Conservation (phyloP, 1,140 invertebrate genomes). For the Periplaneta americana region DNA sequence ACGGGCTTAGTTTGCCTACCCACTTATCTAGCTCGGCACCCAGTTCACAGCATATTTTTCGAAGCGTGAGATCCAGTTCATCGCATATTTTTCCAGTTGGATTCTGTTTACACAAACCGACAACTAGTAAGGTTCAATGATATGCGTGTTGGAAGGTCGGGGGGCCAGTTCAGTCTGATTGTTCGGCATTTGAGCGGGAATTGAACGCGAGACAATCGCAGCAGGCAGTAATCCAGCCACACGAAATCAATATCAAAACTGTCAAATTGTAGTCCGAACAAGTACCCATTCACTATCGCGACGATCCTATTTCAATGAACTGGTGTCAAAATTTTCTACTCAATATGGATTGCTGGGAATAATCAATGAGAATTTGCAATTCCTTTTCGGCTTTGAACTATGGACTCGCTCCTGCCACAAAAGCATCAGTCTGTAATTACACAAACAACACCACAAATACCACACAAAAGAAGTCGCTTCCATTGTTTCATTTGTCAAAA, state of each 20-base stretch:
- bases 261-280: neutral
- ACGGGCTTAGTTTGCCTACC: too few relatives aligned
- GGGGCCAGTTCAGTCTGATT: too few relatives aligned
- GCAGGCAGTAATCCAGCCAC: too few relatives aligned
- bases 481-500: neutral
- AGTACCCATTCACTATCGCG: neutral
- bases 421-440: neutral
- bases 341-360: neutral
- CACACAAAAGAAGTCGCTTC: neutral
- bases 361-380: neutral
- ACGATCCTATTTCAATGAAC: neutral
- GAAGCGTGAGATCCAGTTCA: too few relatives aligned
- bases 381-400: neutral
- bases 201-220: neutral
- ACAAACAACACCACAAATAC: neutral
- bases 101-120: too few relatives aligned
- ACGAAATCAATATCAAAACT: too few relatives aligned
- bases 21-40: too few relatives aligned
- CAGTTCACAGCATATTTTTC: too few relatives aligned
- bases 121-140: too few relatives aligned
- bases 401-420: neutral
- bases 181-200: too few relatives aligned
- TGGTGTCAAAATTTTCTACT: neutral
- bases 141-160: too few relatives aligned
- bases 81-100: too few relatives aligned